Evolutionary conservation across 2,113 vertebrate species (phyloP), one percentile per base, ranked within the genome.

Genomic region (Pollachius pollachius): DNA sequence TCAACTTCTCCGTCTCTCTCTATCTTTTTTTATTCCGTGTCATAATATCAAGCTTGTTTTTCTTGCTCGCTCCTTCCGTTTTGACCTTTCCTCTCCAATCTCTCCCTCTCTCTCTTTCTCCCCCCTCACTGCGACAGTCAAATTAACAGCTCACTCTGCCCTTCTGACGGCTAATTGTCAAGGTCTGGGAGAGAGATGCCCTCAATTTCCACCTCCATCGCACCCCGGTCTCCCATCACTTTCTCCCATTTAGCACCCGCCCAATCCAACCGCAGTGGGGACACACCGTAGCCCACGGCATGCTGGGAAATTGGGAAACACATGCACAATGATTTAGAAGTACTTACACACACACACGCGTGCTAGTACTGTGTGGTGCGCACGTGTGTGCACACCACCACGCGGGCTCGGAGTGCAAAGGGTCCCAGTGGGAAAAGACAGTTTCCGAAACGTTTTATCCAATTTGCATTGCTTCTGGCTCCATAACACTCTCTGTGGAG

Each of bases 391-490:
- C 34, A 16, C 25, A 57, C 1, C 52, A n/a, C 58, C 21, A 60
- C 27, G 64, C n/a, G 64, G 74, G 82, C 77, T 67, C 81, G 69
- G 66, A 84, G 83, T 76, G 74, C 77, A 80, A 75, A 81, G 41
- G 71, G 78, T 82, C 84, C 87, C 87, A 67, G 63, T 73, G 87
- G 87, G 85, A 88, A 81, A 86, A 88, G 79, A 64, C 84, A 85
- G 86, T 91, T 89, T 89, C 87, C 80, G 80, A 80, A 89, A 89
- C 85, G 82, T 88, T 90, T 90, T 90, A 89, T 84, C 81, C 84
- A 89, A 89, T 90, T 90, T 89, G 87, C 90, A 89, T 90, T 73
- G 87, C 89, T 89, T 52, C 76, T 79, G 87, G 88, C 89, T 85
- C 68, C 78, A 71, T 79, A 52, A 54, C 71, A 64, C 74, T 81